Conservation (phyloP, 2,797 vertebrate genomes). For the Cyprinodon diabolis region DNA sequence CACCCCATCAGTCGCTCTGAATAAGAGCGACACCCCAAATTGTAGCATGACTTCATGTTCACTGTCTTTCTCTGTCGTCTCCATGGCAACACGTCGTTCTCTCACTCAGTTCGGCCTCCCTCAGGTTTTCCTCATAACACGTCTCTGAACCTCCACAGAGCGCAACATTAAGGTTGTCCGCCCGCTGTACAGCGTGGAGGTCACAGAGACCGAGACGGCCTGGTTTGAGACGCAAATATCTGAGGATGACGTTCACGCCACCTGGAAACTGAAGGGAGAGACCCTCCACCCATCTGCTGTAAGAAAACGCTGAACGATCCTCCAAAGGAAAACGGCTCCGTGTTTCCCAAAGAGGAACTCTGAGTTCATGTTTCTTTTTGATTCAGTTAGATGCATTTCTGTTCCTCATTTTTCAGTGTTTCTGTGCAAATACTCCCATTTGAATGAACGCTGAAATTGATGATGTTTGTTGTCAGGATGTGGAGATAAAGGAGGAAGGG, state of each 20-base stretch:
- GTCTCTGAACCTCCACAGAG: conserved; percentile 75
- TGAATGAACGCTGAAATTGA: neutral
- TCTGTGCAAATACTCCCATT: neutral
- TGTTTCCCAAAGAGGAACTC: neutral
- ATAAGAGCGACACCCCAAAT: conserved; percentile 39
- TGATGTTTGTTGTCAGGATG: conserved; percentile 82
- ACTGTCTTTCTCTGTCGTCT: neutral
- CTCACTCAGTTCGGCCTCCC: neutral
- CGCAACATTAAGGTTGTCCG: conserved; percentile 93
- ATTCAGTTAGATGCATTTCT: neutral
- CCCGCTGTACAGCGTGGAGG: conserved; percentile 93
- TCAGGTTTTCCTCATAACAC: conserved; percentile 11
- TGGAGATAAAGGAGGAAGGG: conserved; percentile 96
- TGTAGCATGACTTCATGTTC: conserved; percentile 17
- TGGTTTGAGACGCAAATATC: conserved; percentile 96
- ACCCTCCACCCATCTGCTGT: conserved; percentile 88
- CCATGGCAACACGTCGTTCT: neutral
- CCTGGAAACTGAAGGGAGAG: conserved; percentile 96
- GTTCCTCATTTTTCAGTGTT: neutral
- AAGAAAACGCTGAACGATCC: conserved; percentile 57
- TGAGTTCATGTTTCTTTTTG: neutral
- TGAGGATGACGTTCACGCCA: conserved; percentile 90
- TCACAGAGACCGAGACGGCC: conserved; percentile 92
- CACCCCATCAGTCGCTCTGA: conserved; percentile 48
- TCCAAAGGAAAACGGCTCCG: neutral